A percentile compares a stretch with the other conserved stretches of the same genome.
These are phyloP conservation scores for Parus major DNA, from an alignment of 2,113 vertebrate species.

Conservation along the genomic window DNA sequence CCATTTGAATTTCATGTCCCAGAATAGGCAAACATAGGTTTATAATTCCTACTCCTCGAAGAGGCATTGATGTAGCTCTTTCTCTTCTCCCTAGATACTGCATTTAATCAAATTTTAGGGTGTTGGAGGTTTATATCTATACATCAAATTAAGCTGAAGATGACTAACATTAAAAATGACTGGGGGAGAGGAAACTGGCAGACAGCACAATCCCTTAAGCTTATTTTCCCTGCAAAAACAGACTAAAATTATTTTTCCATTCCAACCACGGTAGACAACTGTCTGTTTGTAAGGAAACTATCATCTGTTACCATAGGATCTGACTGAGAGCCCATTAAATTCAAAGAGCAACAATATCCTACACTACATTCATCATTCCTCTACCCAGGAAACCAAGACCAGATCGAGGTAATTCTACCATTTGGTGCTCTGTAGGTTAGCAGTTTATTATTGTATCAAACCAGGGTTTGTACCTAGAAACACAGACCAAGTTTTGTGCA, in stretches of 20 bases:
- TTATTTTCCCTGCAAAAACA: constrained; percentile 29
- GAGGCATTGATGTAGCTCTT: background rate
- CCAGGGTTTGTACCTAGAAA: background rate
- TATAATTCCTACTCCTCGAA: background rate
- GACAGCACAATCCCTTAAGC: background rate
- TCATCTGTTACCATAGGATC: constrained; percentile 8
- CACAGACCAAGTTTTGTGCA: background rate
- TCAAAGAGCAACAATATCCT: background rate
- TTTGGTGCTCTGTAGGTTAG: background rate
- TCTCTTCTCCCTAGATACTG: background rate
- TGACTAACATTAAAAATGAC: background rate
- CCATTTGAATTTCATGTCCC: background rate
- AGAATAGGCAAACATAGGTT: background rate
- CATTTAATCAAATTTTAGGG: background rate
- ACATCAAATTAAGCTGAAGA: background rate
- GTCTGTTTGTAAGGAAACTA: background rate
- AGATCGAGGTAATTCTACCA: background rate
- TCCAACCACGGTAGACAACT: background rate
- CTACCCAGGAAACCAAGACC: background rate
- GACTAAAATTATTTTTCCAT: constrained; percentile 44
- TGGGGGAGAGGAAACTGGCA: background rate
- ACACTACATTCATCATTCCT: background rate
- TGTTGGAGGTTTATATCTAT: background rate
- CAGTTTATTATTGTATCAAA: background rate
- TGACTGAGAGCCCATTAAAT: background rate